Conservation (phyloP, 2,797 vertebrate species). For the Gymnopithys bicolor region DNA sequence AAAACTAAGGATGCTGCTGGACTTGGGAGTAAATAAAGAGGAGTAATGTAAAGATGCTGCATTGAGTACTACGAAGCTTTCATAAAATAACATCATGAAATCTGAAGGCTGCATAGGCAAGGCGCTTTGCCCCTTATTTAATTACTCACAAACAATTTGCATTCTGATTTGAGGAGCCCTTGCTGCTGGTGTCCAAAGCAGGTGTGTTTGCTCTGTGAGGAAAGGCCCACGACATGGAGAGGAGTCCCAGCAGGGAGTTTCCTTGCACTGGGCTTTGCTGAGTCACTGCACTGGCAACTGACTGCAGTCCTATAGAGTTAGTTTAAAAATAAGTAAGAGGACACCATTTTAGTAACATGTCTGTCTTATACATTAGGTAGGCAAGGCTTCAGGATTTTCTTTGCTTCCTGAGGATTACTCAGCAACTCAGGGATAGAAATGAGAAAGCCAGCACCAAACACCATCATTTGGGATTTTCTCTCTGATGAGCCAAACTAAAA, state of each 20-base stretch:
- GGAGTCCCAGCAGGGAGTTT: background rate
- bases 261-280: background rate
- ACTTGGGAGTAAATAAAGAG: background rate
- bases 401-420: background rate
- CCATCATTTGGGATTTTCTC: background rate
- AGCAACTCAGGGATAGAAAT: background rate
- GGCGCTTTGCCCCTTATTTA: background rate
- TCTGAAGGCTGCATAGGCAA: background rate
- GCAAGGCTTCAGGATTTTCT: background rate
- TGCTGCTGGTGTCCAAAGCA: background rate
- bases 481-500: background rate
- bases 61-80: background rate
- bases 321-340: conserved; percentile 19
- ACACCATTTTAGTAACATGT: background rate
- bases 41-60: background rate
- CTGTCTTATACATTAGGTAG: background rate
- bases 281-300: background rate
- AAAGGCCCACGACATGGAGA: background rate
- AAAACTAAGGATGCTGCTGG: background rate
- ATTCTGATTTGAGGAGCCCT: background rate
- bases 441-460: background rate
- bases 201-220: background rate
- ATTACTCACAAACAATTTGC: background rate
- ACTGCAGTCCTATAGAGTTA: background rate
- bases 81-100: background rate